A percentile compares a stretch with the other conserved stretches of the same genome.
These are phyloP conservation scores for Eumerus sabulonum DNA, from an alignment of 2,888 invertebrate species.

Conservation along the genomic window DNA sequence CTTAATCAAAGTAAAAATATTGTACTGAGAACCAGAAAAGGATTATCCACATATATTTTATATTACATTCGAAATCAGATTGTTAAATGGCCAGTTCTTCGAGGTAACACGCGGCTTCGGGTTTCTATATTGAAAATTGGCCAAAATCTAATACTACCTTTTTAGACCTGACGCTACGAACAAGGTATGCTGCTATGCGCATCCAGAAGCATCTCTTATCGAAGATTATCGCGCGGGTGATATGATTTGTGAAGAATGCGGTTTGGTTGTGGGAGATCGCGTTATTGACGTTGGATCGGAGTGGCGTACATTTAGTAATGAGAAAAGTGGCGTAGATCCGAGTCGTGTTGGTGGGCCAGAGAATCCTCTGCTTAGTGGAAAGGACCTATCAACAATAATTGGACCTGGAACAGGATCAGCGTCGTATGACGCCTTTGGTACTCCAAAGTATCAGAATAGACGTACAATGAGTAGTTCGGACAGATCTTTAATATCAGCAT, in stretches of 20 bases:
- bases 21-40: not conserved
- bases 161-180: constrained; percentile 84
- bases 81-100: constrained; percentile 71
- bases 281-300: constrained; percentile 99
- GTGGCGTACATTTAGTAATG: constrained; percentile 99
- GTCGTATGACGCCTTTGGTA: constrained; percentile 92
- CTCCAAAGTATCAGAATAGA: constrained; percentile 87
- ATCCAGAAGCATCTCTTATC: constrained; percentile 96
- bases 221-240: constrained; percentile 98
- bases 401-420: constrained; percentile 88
- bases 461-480: constrained; percentile 95
- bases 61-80: not conserved
- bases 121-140: not conserved
- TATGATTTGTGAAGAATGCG: constrained; percentile 99
- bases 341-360: constrained; percentile 99
- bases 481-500: constrained; percentile 95
- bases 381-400: constrained; percentile 98
- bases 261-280: constrained; percentile 99
- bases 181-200: constrained; percentile 93
- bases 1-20: too few species aligned
- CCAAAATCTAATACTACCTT: not conserved
- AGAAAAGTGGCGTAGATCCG: constrained; percentile 97
- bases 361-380: constrained; percentile 96
- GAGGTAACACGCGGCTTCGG: constrained; percentile 55
- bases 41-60: not conserved